Evolutionary conservation across 2,797 vertebrate genomes (phyloP).

Genomic region (Phalloptychus januarius): DNA sequence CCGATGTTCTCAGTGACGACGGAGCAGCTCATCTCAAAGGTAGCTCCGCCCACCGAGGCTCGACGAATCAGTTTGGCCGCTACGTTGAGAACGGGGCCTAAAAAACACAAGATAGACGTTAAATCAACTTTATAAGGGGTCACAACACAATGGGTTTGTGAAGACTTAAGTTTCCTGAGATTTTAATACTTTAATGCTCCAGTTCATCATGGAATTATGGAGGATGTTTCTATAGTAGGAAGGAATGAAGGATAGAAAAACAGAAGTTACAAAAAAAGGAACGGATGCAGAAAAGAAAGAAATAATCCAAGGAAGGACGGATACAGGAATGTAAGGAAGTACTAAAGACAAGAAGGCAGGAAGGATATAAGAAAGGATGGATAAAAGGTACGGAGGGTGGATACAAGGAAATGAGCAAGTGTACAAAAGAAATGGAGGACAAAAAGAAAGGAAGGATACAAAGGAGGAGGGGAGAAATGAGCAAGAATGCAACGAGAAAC

Average conservation of each 20-base stretch:
- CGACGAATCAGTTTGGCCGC: slow-evolving; percentile 83
- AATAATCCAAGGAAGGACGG: background rate
- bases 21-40: slow-evolving; percentile 93
- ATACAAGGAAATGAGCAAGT: background rate
- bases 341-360: background rate
- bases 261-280: background rate
- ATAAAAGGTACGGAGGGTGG: background rate
- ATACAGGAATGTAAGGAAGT: too few relatives aligned
- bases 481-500: too few relatives aligned
- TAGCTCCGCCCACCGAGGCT: slow-evolving; percentile 87
- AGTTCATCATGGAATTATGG: background rate
- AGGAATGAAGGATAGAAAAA: background rate
- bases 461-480: too few relatives aligned
- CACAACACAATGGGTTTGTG: slow-evolving; percentile 9
- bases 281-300: background rate
- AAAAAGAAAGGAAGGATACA: background rate
- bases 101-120: background rate
- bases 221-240: background rate
- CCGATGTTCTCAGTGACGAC: slow-evolving; percentile 84
- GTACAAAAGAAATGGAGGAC: background rate
- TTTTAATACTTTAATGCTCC: background rate
- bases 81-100: slow-evolving; percentile 86
- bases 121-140: background rate
- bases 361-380: background rate
- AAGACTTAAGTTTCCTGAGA: background rate